phyloP scores from a whole-genome alignment of 2,797 vertebrate genomes.

The Sebastes iracundus region DNA sequence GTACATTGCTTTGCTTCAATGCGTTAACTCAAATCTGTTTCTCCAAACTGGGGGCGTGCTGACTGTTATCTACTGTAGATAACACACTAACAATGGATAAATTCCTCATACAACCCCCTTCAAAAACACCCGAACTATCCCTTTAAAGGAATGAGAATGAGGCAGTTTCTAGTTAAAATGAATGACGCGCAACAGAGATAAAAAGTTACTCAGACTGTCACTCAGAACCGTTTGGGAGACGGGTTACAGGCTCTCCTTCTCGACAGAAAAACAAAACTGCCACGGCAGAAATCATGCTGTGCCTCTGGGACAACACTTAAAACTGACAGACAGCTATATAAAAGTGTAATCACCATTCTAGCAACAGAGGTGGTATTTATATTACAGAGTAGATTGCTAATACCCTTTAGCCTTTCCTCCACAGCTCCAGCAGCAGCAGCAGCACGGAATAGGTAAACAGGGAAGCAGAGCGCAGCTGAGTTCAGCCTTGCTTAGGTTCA shows the following conservation, averaged over 20 bases:
- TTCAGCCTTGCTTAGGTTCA: constrained; percentile 62
- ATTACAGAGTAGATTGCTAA: constrained; percentile 61
- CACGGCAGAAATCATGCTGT: constrained; percentile 25
- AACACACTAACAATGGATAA: too few relatives aligned
- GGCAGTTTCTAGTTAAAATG: neutral
- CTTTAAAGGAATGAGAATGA: neutral
- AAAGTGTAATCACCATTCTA: constrained; percentile 59
- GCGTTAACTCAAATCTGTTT: too few relatives aligned
- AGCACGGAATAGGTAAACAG: constrained; percentile 37
- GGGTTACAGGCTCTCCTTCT: constrained; percentile 20
- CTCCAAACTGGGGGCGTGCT: too few relatives aligned
- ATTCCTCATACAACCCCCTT: too few relatives aligned
- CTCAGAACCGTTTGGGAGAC: constrained; percentile 46
- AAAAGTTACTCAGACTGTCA: constrained; percentile 7
- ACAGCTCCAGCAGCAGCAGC: constrained; percentile 6
- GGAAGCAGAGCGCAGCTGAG: constrained; percentile 36
- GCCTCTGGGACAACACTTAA: constrained; percentile 49
- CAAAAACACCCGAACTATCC: too few relatives aligned
- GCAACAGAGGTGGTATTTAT: constrained; percentile 58
- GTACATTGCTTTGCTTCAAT: too few relatives aligned
- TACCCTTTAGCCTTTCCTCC: constrained; percentile 45
- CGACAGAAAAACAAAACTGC: constrained; percentile 20
- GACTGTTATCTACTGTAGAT: too few relatives aligned
- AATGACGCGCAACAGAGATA: constrained; percentile 3
- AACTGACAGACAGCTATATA: constrained; percentile 52